Evolutionary conservation across 1,140 invertebrate species (phyloP), one percentile per base, ranked within the genome.

Genomic region (Drosophila takahashii): DNA sequence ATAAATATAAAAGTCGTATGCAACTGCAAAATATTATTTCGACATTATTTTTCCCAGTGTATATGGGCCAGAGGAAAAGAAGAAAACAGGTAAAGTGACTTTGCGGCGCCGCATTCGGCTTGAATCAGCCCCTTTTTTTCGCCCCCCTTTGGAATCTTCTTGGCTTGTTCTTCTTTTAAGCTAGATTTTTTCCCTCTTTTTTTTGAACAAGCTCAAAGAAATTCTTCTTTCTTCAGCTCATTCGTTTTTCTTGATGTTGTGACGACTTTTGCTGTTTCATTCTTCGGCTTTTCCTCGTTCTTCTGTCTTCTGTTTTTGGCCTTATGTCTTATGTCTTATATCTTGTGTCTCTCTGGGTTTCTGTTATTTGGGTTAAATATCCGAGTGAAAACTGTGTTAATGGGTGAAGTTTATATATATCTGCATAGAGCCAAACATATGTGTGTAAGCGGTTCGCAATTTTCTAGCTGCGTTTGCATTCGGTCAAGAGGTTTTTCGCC

Each of bases 371-470:
- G 81, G 81, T 84, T 85, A 84, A 84, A 85, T 73, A 72, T 77
- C 76, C 56, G 54, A 67, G 79, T 64, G 60, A 77, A 80, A 84
- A 85, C 58, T 85, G 81, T 84, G 81, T 84, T 85, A 84, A 85
- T 84, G 73, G 81, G 81, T 84, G 81, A 84, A 84, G 81, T 84
- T 84, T 84, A 84, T 79, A 74, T 32, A 27, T 48, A 56, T 47
- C 32, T 56, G 62, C 65, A 69, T 44, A 22, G 18, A 13, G 3
- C n/a, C 9, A 34, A 29, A n/a, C 13, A 37, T 15, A 50, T 34
- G 51, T 56, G 13, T 70, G 60, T 42, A n/a, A 27, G 22, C 26
- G 34, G 45, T 29, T 32, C 10, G 53, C 53, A 60, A 18, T 58
- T 57, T 70, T 81, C 59, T 64, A 41, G 62, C 53, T 56, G 48